phyloP scores from a whole-genome alignment of 2,113 vertebrate genomes.

The Turnix velox region DNA sequence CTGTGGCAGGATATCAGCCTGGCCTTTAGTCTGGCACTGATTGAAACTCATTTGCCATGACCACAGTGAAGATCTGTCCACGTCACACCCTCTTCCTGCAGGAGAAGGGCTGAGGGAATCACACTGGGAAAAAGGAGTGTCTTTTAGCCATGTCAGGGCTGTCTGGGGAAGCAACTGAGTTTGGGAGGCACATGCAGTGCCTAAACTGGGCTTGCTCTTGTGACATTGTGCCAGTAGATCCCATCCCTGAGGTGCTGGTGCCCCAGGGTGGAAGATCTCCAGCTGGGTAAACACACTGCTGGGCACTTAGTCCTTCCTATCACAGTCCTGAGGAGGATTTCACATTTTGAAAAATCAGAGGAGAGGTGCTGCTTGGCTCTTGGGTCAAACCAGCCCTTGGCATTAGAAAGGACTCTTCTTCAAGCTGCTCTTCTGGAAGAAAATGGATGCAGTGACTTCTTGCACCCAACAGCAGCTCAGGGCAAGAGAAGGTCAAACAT shows the following conservation, averaged over 20 bases:
- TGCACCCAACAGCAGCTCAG: background rate
- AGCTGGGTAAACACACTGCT: background rate
- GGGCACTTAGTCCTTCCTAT: background rate
- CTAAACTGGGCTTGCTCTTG: background rate
- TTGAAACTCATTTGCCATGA: accelerated
- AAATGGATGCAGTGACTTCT: background rate
- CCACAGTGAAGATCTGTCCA: background rate
- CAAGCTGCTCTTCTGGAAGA: background rate
- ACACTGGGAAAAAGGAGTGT: background rate
- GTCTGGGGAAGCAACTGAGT: background rate
- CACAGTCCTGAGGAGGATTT: background rate
- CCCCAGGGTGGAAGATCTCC: background rate
- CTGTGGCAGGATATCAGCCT: background rate
- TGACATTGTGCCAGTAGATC: no score
- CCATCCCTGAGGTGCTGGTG: background rate
- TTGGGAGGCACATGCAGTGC: background rate
- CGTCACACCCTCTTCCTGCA: background rate
- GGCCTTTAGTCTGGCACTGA: background rate
- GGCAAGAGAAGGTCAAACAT: background rate
- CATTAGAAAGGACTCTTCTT: background rate
- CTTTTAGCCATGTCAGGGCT: background rate
- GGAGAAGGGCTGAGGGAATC: background rate
- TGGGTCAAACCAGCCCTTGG: background rate
- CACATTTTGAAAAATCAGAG: background rate
- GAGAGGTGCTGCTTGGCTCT: background rate